phyloP scores from a whole-genome alignment of 2,888 invertebrate genomes.

The Tribolium freemani region DNA sequence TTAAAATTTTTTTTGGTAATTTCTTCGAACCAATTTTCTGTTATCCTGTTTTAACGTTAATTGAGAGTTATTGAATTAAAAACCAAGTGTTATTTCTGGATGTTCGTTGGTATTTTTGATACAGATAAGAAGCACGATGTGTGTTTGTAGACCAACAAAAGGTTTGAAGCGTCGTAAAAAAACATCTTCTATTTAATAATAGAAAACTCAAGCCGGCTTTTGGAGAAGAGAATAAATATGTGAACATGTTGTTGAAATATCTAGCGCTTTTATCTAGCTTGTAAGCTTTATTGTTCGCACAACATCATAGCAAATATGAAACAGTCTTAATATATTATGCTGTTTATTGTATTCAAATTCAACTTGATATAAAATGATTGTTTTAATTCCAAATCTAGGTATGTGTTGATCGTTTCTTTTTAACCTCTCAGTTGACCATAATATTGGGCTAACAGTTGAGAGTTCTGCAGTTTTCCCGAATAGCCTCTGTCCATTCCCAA shows the following conservation, averaged over 20 bases:
- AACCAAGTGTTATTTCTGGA: too few relatives aligned
- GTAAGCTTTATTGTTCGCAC: conserved; percentile 19
- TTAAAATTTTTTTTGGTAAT: too few relatives aligned
- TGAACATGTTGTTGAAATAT: conserved; percentile 15
- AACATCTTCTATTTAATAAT: conserved; percentile 24
- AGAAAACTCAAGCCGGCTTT: conserved; percentile 27
- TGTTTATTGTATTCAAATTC: conserved; percentile 22
- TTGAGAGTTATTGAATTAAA: too few relatives aligned
- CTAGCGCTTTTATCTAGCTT: conserved; percentile 14
- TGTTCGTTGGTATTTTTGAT: too few relatives aligned
- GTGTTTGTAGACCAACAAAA: conserved; percentile 6
- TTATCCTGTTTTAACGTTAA: too few relatives aligned
- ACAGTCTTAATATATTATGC: conserved; percentile 13
- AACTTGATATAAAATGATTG: conserved; percentile 17
- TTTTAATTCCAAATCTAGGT: background rate
- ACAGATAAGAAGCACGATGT: background rate
- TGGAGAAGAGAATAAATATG: conserved; percentile 30
- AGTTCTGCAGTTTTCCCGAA: conserved; percentile 44
- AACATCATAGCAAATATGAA: conserved; percentile 21
- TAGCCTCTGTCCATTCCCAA: conserved; percentile 43
- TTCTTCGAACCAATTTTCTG: too few relatives aligned
- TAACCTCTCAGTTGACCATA: conserved; percentile 41
- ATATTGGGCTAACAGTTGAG: conserved; percentile 41
- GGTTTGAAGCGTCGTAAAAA: conserved; percentile 8
- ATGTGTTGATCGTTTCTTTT: background rate